Base-by-base conservation (phyloP, 2,113 vertebrate species). In the Candoia aspera region DNA sequence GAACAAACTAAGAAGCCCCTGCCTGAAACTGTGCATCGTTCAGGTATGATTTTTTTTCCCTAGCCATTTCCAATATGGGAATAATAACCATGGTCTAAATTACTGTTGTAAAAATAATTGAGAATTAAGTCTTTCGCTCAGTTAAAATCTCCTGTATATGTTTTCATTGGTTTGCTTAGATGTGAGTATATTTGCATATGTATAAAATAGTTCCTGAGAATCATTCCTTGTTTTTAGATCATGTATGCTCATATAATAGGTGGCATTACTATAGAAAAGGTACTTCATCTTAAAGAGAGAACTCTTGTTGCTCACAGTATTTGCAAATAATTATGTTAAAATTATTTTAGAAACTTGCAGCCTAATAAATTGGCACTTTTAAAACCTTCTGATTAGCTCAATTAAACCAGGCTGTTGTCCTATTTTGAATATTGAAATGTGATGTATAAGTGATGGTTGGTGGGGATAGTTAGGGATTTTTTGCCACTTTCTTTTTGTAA, bases 1-100 rank as follows among this genome's bases (percentile, higher is more conserved):
- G 97, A 96, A 58, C 90, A 93, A 0, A 96, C 96, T 42, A 97
- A 98, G 86, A 98, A 97, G 83, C 96, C 96, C 29, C 0, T 37
- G 90, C 17, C 93, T 54, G 91, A 73, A 92, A 59, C 93, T 9
- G 13, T 91, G 64, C 95, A 87, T 90, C 95, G 79, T 21, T 46
- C 96, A 87, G 97, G 97, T 98, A 97, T 19, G 92, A 60, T 5
- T 93, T 19, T 33, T 3, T 92, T 62, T 29, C 23, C 86, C 91
- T 92, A 8, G 12, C 91, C 46, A 62, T 0, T 55, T 88, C 15
- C 54, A 0, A 4, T 21, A 29, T 17, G 42, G 37, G 1, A 17
- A 6, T 1, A 1, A 0, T 0, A 90, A 84, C 37, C 23, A 0
- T 62, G 92, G 12, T 90, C 13, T 12, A 13, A 49, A 57, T 83